Base-by-base conservation (phyloP, 1,140 invertebrate genomes). In the Oryctes rhinoceros region DNA sequence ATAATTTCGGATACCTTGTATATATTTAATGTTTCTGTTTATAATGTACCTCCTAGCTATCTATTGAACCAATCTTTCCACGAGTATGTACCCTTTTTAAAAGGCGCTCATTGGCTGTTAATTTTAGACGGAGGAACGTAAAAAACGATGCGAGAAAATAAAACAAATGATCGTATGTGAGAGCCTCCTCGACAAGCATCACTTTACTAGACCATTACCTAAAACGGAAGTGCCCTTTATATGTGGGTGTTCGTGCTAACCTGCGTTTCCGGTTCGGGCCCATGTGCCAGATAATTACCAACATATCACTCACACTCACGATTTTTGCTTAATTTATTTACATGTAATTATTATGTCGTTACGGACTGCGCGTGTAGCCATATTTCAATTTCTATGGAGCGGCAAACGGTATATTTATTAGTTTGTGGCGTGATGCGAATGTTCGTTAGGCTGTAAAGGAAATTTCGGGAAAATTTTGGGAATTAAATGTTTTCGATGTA, bases 201-300 rank as follows among this genome's bases (percentile, higher is more conserved):
- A 78, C 77, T 78, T 78, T 78, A 53, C 62, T 75, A 84, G 83
- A 84, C 83, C 83, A 85, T 85, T 86, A 85, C 84, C 84, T 83
- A 37, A 49, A 81, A 77, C 83, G 84, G 85, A 85, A 86, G 83
- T 85, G 81, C 82, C 83, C 84, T 84, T 86, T 86, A 85, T 83
- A 82, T 84, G 84, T 81, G 85, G 82, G 83, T 84, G 83, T 85
- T 85, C 85, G 85, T 85, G 85, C 83, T 84, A 85, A 86, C 85
- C 84, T 86, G 85, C 80, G 81, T 81, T 85, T 86, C 85, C 85
- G 83, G 82, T 78, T 81, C 79, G 80, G 84, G 24, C 83, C 84
- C 84, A 86, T 84, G 82, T 84, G 82, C 81, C 44, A 59, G 71
- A 79, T 81, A 78, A 81, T 83, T 83, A 81, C 78, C 79, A 78